Base-by-base conservation (phyloP, 2,797 vertebrate genomes). In the Poecile montanus region DNA sequence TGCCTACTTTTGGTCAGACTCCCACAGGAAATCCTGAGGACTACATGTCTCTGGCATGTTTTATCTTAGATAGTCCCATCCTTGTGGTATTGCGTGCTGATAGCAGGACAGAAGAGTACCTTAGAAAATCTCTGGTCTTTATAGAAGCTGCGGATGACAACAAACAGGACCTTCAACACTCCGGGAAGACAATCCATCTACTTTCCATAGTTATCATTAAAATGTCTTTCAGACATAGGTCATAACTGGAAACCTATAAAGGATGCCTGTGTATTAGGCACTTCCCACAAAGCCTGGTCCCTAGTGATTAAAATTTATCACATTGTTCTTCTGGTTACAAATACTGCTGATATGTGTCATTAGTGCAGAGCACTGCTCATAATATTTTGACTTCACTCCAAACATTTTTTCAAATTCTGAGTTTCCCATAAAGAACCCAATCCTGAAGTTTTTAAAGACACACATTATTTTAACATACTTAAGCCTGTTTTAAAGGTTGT, bases 161-260 rank as follows among this genome's bases (percentile, higher is more conserved):
- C 98, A 98, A 98, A 94, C 97, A 98, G 97, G 97, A 96, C 98
- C 97, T 98, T 98, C 98, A 98, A 98, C 98, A 98, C 97, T 97
- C 96, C 92, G 95, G 96, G 97, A 97, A 98, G 97, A 97, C 97
- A 98, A 98, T 98, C 98, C 97, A 97, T 97, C 97, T 98, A 97
- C 96, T 98, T 97, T 97, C 97, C 87, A 91, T 91, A 97, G 97
- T 98, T 98, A 98, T 98, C 98, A 98, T 97, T 97, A 97, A 98
- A 98, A 98, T 97, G 97, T 98, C 98, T 98, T 98, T 97, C 89
- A 98, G 98, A 97, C 95, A 11, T 98, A 98, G 98, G 98, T 98
- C 98, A 98, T 98, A 97, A 97, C 98, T 98, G 97, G 97, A 98
- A 98, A 97, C 97, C 98, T 98, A 98, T 98, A 98, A 98, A 98